Evolutionary conservation across 2,888 invertebrate species (phyloP).

Genomic region (Ditula angustiorana): DNA sequence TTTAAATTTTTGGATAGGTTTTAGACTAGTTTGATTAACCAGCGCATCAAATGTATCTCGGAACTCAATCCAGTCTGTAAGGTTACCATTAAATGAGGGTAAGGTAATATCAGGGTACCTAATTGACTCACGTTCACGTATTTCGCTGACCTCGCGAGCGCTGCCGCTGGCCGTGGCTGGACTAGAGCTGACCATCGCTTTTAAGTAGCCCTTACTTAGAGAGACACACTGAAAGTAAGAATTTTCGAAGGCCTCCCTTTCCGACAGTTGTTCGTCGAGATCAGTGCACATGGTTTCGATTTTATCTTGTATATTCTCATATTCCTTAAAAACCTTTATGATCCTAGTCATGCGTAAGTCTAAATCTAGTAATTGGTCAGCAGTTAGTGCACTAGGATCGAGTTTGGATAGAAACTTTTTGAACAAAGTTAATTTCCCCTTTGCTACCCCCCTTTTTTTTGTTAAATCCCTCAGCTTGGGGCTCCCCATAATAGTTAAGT

Average conservation of each 20-base stretch:
- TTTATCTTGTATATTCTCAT: too few species aligned
- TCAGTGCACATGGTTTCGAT: too few species aligned
- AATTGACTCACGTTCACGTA: background rate
- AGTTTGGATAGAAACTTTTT: too few species aligned
- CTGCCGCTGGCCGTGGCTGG: background rate
- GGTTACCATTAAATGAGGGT: background rate
- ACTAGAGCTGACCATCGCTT: background rate
- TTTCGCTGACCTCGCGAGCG: background rate
- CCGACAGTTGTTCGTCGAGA: background rate
- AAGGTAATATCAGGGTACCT: conserved; percentile 2
- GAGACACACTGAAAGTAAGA: background rate
- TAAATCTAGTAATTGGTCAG: too few species aligned
- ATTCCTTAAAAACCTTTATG: too few species aligned
- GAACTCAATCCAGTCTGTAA: conserved; percentile 1
- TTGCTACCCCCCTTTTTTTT: too few species aligned
- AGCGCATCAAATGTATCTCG: conserved; percentile 12
- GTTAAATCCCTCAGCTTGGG: too few species aligned
- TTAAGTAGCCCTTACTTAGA: background rate
- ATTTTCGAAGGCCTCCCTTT: conserved; percentile 10
- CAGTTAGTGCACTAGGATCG: too few species aligned
- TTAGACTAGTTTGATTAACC: background rate
- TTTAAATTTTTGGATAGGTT: conserved; percentile 1
- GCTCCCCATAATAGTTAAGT: too few species aligned
- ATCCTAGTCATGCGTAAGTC: too few species aligned
- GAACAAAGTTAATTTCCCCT: too few species aligned